phyloP scores from a whole-genome alignment of 2,113 vertebrate genomes.

The Oceanites oceanicus region DNA sequence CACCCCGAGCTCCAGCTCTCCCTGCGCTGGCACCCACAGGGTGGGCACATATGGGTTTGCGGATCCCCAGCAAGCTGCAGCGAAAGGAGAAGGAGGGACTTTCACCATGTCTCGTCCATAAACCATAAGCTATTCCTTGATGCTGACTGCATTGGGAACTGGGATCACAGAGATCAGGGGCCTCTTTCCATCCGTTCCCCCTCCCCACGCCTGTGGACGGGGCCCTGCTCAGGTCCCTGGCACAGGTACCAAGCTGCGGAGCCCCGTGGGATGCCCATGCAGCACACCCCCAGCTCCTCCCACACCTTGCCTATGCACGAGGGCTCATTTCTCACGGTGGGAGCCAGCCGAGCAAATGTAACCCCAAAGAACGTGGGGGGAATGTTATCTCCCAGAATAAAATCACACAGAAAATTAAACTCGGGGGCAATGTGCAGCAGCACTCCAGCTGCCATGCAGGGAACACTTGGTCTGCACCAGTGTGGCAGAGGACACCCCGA shows the following conservation, averaged over 20 bases:
- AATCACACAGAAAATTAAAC: background rate
- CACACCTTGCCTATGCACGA: background rate
- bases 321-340: background rate
- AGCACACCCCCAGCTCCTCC: background rate
- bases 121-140: background rate
- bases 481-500: background rate
- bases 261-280: fast-evolving
- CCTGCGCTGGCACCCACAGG: fast-evolving
- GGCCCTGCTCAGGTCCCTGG: background rate
- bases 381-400: background rate
- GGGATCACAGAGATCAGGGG: background rate
- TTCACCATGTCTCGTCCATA: background rate
- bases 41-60: background rate
- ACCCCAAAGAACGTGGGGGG: background rate
- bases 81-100: background rate
- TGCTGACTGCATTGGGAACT: fast-evolving
- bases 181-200: background rate
- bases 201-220: fast-evolving
- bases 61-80: background rate
- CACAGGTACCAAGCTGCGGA: fast-evolving
- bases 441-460: fast-evolving
- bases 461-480: background rate
- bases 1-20: background rate
- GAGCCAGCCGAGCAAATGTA: background rate
- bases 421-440: fast-evolving